Percentiles rank a stretch among this genome's conserved stretches.
Evolutionary conservation across 1,140 invertebrate genomes (phyloP).

Genomic region (Trichonephila clavipes): DNA sequence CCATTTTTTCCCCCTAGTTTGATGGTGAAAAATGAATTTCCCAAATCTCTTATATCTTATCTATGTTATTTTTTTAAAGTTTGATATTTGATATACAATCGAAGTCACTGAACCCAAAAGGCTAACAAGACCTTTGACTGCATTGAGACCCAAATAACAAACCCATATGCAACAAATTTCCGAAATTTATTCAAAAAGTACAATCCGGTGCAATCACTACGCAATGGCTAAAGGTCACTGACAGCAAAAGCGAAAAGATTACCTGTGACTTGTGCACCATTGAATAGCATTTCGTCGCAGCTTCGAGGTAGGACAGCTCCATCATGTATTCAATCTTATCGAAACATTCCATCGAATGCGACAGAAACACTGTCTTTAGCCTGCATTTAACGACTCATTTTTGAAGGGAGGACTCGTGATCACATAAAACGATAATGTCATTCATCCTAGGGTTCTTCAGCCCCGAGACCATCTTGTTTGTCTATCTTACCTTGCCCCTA

Average conservation of each 20-base stretch:
- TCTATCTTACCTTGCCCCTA: background rate
- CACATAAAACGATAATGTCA: constrained; percentile 45
- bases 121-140: no score
- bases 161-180: no score
- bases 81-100: no score
- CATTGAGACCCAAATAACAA: no score
- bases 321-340: constrained; percentile 61
- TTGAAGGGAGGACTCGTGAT: constrained; percentile 22
- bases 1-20: no score
- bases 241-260: background rate
- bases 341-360: constrained; percentile 69
- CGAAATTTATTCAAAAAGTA: no score
- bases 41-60: no score
- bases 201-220: no score
- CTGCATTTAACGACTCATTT: constrained; percentile 70
- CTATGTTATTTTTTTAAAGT: no score
- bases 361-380: constrained; percentile 74
- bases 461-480: constrained; percentile 2
- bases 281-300: constrained; percentile 64
- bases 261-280: background rate
- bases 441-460: constrained; percentile 1
- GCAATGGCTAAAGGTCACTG: background rate
- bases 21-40: no score
- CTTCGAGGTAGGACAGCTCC: background rate
- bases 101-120: no score